Conservation (phyloP, 2,888 invertebrate species). For the Dasypolia templi region DNA sequence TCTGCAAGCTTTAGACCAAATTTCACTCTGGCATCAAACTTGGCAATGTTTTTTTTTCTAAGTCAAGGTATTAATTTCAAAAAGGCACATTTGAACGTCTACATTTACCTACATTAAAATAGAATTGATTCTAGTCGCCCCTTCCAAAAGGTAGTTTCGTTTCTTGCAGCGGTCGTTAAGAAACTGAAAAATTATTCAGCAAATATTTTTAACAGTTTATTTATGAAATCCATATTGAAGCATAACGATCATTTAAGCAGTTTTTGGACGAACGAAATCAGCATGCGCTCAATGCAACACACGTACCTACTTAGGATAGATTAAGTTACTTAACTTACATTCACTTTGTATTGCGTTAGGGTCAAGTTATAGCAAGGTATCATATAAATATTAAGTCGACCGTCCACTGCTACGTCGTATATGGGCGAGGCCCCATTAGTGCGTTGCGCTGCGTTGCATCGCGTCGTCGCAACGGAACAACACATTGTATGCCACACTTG, state of each 20-base stretch:
- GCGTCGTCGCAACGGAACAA: too few relatives aligned
- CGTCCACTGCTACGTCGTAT: background rate
- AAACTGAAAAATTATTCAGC: conserved; percentile 1
- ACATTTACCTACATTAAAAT: too few relatives aligned
- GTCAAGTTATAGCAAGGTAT: conserved; percentile 23
- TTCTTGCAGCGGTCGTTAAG: background rate
- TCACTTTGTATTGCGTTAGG: conserved; percentile 44
- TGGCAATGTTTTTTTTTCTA: too few relatives aligned
- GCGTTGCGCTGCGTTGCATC: too few relatives aligned
- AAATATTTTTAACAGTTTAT: background rate
- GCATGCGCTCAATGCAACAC: conserved; percentile 15
- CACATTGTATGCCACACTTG: too few relatives aligned
- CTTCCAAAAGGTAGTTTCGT: too few relatives aligned
- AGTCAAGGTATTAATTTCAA: too few relatives aligned
- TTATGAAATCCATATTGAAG: conserved; percentile 3
- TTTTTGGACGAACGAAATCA: background rate
- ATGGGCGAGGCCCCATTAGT: too few relatives aligned
- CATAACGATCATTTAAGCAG: conserved; percentile 4
- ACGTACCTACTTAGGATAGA: conserved; percentile 1
- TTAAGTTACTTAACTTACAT: conserved; percentile 26
- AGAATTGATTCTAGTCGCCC: too few relatives aligned
- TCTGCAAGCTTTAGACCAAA: too few relatives aligned
- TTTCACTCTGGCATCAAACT: too few relatives aligned
- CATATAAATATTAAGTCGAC: background rate
- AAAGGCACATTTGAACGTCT: too few relatives aligned